Base-by-base conservation (phyloP, 2,113 vertebrate genomes). In the Geococcyx californianus region DNA sequence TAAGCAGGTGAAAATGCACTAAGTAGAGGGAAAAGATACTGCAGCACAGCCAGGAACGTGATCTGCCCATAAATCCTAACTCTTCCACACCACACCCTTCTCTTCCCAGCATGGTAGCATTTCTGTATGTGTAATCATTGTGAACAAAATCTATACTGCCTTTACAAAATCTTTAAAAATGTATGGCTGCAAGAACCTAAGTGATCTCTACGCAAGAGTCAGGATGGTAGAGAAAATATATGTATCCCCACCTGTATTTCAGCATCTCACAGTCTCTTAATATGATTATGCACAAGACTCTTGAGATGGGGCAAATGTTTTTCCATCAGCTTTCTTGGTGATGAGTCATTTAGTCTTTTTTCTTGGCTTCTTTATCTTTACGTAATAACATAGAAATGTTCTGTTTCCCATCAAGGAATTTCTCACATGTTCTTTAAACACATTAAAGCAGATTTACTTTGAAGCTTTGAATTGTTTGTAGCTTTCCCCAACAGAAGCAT, bases 401-500 rank as follows among this genome's bases (percentile, higher is more conserved):
- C 92, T 70, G 59, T 51, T 95, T 92, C 72, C 75, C 59, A 88
- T 92, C 94, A 89, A 96, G 85, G 59, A 94, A 54, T 79, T 40
- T 59, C 75, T 93, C 19, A 12, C 76, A 63, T 92, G 82, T n/a
- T 85, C 73, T 90, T 90, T 55, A 90, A 93, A 86, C 92, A 86
- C 90, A 86, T 93, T 86, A 90, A 94, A 96, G 94, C 14, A 94
- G 77, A 90, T 93, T 92, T 92, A 88, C 80, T 96, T 94, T 89
- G 91, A 96, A 95, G 91, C 52, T 92, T 89, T 75, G 83, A 81
- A 89, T 86, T 89, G 84, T 84, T 86, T 92, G 73, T 64, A 87
- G 52, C 60, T 87, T 95, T 11, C 51, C 18, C 33, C 38, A 75
- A n/a, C 70, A 94, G 83, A 95, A 68, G 58, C 15, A 67, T 28